phyloP scores from a whole-genome alignment of 2,888 invertebrate genomes.

The Papilio demoleus region DNA sequence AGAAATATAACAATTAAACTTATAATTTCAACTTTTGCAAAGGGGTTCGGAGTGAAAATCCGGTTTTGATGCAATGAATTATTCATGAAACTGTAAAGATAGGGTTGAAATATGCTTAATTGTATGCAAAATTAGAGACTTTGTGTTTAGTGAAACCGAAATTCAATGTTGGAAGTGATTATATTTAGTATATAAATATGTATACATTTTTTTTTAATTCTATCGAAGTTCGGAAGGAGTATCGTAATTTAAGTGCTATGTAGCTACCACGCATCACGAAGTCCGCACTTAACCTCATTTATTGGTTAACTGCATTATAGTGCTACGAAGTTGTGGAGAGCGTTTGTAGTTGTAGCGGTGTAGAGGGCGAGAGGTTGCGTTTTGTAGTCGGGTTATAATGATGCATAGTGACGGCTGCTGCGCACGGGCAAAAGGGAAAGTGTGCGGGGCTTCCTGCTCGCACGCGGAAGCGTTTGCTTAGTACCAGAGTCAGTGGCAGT shows the following conservation, averaged over 20 bases:
- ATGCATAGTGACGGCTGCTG: conserved; percentile 78
- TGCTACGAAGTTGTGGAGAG: conserved; percentile 54
- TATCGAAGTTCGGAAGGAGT: conserved; percentile 49
- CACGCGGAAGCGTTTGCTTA: conserved; percentile 77
- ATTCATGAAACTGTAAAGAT: conserved; percentile 58
- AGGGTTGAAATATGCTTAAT: conserved; percentile 61
- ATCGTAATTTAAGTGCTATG: conserved; percentile 66
- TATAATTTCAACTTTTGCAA: conserved; percentile 47
- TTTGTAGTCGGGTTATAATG: conserved; percentile 65
- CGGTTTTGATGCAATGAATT: conserved; percentile 64
- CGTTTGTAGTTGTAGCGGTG: conserved; percentile 40
- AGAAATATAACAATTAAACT: conserved; percentile 50
- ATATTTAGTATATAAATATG: background rate
- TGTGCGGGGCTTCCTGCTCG: conserved; percentile 78
- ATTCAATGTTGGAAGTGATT: background rate
- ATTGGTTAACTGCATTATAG: conserved; percentile 76
- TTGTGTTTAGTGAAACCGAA: background rate
- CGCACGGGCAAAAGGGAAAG: conserved; percentile 82
- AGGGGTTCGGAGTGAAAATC: conserved; percentile 53
- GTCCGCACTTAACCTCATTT: conserved; percentile 76
- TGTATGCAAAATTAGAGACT: conserved; percentile 50
- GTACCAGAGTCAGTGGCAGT: conserved; percentile 43
- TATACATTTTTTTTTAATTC: conserved; percentile 33
- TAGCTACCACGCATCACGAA: conserved; percentile 73
- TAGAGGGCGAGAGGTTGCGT: conserved; percentile 47